These are phyloP conservation scores for Polyommatus icarus DNA, from an alignment of 2,888 invertebrate genomes.

Conservation along the genomic window DNA sequence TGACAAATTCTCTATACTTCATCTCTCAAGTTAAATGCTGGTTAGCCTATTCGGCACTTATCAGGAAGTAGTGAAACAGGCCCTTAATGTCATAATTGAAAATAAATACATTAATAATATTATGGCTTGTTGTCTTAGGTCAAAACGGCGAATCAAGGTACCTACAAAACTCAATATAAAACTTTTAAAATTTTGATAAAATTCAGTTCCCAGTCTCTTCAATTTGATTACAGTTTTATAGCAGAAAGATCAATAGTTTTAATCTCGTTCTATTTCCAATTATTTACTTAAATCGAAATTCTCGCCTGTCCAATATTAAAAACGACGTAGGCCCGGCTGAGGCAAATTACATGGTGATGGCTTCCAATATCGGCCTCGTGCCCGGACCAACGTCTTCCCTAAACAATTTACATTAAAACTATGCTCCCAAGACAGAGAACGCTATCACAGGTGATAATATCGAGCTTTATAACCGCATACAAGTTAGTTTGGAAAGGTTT, in stretches of 20 bases:
- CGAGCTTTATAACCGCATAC: not conserved
- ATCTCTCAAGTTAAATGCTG: no score
- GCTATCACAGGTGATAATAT: not conserved
- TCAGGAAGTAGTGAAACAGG: no score
- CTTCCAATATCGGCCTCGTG: conserved; percentile 23
- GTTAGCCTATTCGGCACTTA: no score
- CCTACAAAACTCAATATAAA: no score
- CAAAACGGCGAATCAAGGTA: no score
- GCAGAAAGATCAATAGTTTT: not conserved
- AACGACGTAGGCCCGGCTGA: conserved; percentile 6
- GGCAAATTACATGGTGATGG: conserved; percentile 6
- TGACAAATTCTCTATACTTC: no score
- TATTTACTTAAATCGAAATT: not conserved
- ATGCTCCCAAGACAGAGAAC: not conserved
- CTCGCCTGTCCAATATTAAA: conserved; percentile 17
- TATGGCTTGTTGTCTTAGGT: no score
- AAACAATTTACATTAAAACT: conserved; percentile 27
- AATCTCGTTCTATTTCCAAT: not conserved
- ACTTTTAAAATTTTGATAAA: no score
- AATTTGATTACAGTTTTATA: no score
- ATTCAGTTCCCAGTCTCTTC: no score
- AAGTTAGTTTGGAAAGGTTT: not conserved
- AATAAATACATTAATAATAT: no score
- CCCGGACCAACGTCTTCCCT: conserved; percentile 14
- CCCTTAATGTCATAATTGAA: no score